phyloP scores from a whole-genome alignment of 1,140 invertebrate genomes.

The Aphelenchoides fujianensis region DNA sequence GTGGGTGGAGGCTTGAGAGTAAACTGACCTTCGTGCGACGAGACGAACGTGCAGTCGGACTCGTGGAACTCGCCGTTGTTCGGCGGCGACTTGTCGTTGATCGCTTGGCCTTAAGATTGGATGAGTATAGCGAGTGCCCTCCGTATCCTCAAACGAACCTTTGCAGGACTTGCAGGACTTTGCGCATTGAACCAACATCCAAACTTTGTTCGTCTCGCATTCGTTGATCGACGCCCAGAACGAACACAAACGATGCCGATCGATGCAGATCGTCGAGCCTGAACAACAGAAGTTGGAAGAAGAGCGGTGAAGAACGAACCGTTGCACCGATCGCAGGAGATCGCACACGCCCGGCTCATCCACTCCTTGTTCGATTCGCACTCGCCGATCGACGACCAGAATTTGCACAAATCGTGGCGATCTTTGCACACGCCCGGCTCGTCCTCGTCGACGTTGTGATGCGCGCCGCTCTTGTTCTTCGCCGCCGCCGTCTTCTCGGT shows the following conservation, averaged over 20 bases:
- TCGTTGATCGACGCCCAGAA: too few species aligned
- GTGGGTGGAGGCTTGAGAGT: too few species aligned
- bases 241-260: too few species aligned
- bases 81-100: conserved; percentile 41
- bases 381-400: conserved; percentile 59
- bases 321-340: conserved; percentile 58
- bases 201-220: conserved; percentile 60
- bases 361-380: conserved; percentile 58
- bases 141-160: conserved; percentile 33
- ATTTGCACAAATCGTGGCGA: conserved; percentile 60
- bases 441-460: conserved; percentile 8
- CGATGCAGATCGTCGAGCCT: too few species aligned
- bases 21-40: conserved; percentile 60
- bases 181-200: conserved; percentile 60
- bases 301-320: conserved; percentile 55
- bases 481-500: background rate
- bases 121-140: conserved; percentile 11
- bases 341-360: conserved; percentile 55
- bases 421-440: conserved; percentile 41
- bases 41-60: conserved; percentile 56
- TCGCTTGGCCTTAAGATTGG: conserved; percentile 43
- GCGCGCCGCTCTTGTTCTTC: background rate
- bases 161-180: conserved; percentile 58
- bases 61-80: conserved; percentile 54
- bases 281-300: too few species aligned